Percentiles rank a stretch among this genome's conserved stretches.
Evolutionary conservation across 1,140 invertebrate genomes (phyloP).

Genomic region (Drosophila busckii): DNA sequence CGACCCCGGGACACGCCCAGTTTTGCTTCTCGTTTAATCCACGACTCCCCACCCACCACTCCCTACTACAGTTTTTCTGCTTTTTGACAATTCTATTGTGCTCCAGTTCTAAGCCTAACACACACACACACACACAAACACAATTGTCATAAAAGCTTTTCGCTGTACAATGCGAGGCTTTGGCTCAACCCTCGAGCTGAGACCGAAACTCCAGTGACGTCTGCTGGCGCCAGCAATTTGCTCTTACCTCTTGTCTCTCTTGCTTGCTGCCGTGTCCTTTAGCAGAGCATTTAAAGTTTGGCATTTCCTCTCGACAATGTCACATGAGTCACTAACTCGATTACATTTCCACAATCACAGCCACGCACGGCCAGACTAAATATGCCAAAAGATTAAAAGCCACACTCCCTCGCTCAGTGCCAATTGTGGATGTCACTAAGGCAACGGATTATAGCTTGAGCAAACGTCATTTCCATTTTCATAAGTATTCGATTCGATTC

Average conservation of each 20-base stretch:
- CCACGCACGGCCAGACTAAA: too few relatives aligned
- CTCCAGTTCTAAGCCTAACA: conserved; percentile 9
- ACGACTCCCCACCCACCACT: neutral
- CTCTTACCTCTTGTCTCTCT: neutral
- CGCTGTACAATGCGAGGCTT: conserved; percentile 35
- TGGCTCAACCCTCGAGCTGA: conserved; percentile 50
- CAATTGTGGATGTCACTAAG: too few relatives aligned
- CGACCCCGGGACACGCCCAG: conserved; percentile 35
- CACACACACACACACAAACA: conserved; percentile 1
- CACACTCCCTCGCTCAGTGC: too few relatives aligned
- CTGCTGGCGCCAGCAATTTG: neutral
- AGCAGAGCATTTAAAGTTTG: conserved; percentile 50
- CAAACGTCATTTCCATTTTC: too few relatives aligned
- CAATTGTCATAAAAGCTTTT: conserved; percentile 47
- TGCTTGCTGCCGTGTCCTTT: neutral
- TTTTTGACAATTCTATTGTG: conserved; percentile 35
- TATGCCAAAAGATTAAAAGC: too few relatives aligned
- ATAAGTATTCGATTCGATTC: too few relatives aligned
- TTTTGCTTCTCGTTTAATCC: conserved; percentile 10
- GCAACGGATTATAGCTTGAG: too few relatives aligned
- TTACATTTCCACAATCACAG: too few relatives aligned
- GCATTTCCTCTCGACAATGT: conserved; percentile 27
- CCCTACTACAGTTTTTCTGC: neutral
- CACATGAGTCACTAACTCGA: conserved; percentile 15
- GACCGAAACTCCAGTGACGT: neutral